These are phyloP conservation scores for Etia nguti DNA, from an alignment of 2,113 vertebrate species.

Conservation along the genomic window DNA sequence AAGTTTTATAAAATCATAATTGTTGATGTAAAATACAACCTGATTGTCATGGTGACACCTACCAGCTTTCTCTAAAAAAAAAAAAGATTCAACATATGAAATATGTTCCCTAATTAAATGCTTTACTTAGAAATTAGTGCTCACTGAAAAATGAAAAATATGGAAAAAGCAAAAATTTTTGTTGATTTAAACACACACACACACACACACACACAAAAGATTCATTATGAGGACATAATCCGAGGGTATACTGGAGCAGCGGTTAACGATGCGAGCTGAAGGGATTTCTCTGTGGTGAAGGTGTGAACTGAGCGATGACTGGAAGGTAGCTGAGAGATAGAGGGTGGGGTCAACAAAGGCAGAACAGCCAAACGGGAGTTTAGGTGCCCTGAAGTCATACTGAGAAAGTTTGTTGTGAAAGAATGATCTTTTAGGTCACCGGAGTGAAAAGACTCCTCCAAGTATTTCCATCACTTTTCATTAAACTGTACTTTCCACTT, in stretches of 20 bases:
- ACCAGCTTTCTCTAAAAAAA: not conserved
- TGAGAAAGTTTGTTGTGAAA: not conserved
- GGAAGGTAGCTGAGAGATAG: not conserved
- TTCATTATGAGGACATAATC: not conserved
- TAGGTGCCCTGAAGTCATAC: not conserved
- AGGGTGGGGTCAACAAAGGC: not conserved
- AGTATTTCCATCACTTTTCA: not conserved
- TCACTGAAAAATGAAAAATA: too few species aligned
- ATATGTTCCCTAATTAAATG: not conserved
- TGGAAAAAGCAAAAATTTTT: too few species aligned
- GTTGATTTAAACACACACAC: too few species aligned
- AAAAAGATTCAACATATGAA: not conserved
- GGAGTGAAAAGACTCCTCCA: not conserved
- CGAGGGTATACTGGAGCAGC: not conserved
- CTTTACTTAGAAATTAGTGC: too few species aligned
- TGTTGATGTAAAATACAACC: not conserved
- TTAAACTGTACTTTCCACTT: not conserved
- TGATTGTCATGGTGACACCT: not conserved
- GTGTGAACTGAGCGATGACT: not conserved
- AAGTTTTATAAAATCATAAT: not conserved
- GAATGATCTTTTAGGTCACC: not conserved
- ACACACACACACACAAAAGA: too few species aligned
- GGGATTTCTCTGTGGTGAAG: not conserved
- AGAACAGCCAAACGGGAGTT: not conserved
- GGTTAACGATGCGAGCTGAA: not conserved